Base-by-base conservation (phyloP, 2,797 vertebrate species). In the Acrossocheilus fasciatus region DNA sequence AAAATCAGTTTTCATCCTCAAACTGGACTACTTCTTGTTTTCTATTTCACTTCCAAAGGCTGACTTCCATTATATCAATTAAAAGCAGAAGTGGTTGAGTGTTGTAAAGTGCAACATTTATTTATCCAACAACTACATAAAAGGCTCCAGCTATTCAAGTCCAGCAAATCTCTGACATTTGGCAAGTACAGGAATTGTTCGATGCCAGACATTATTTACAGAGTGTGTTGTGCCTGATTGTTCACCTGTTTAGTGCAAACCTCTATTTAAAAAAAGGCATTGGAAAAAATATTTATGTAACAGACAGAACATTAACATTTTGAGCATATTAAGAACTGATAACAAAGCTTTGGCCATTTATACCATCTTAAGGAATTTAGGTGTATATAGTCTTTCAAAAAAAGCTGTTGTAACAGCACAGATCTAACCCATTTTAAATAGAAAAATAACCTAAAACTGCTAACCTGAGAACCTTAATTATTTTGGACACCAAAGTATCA, bases 31-130 rank as follows among this genome's bases (percentile, higher is more conserved):
- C 62, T 68, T 81, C 59, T 5, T 36, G 5, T 34, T 83, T 74
- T 39, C 15, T n/a, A 39, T 84, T 68, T 84, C 74, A 85, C 83
- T 78, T 78, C 74, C 47, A 6, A 23, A 10, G 14, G 20, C 12
- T 39, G 41, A 41, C 50, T 85, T 30, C 2, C 45, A 69, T 30
- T 39, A 75, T 54, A n/a, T 79, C 34, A 10, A 57, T 17, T 57
- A 14, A 26, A 85, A 78, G 34, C 75, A 78, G 50, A 85, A 52
- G 43, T 66, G 82, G 59, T 36, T 9, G 54, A 43, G 8, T 50
- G n/a, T 15, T 43, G 18, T 59, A 70, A 85, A 59, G 75, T 85
- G 83, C 83, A 70, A 70, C 36, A 47, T 70, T 41, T 26, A 14
- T 50, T 72, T 39, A 59, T 79, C 1, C 18, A 45, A 52, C 11